phyloP scores from a whole-genome alignment of 2,113 vertebrate genomes.

The Caranx ignobilis region DNA sequence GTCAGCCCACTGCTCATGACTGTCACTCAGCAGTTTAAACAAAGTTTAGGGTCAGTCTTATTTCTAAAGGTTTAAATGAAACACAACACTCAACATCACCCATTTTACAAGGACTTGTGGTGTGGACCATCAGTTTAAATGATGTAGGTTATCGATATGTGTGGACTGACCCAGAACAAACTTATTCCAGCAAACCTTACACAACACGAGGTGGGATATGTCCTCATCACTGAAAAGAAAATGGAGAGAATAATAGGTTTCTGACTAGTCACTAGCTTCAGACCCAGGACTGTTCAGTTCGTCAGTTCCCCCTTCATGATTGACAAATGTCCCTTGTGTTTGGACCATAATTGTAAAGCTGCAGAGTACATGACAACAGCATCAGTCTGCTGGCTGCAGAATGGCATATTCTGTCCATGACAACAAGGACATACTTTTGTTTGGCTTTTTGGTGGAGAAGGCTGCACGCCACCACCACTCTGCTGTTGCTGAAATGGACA shows the following conservation, averaged over 20 bases:
- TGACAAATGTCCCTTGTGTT: conserved; percentile 77
- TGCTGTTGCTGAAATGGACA: conserved; percentile 77
- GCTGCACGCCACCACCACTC: conserved; percentile 72
- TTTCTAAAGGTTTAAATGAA: neutral
- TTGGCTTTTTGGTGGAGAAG: conserved; percentile 81
- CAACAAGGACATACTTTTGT: conserved; percentile 82
- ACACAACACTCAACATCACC: neutral
- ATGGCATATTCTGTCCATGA: conserved; percentile 76
- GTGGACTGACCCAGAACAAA: neutral
- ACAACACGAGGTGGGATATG: conserved; percentile 17
- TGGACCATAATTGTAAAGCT: conserved; percentile 63
- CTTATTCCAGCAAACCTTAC: neutral
- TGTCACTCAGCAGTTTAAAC: neutral
- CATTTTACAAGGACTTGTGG: neutral
- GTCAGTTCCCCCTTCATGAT: conserved; percentile 66
- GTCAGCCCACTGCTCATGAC: too few species aligned
- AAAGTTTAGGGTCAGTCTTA: neutral
- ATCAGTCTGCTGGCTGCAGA: conserved; percentile 70
- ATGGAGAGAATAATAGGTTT: conserved; percentile 44
- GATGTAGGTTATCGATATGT: neutral
- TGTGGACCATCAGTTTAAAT: neutral
- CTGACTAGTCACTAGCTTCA: conserved; percentile 30
- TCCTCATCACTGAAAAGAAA: conserved; percentile 43
- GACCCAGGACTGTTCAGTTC: conserved; percentile 39
- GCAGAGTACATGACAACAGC: conserved; percentile 77